Evolutionary conservation across 37 sponge, comb jelly and placozoan genomes (phyloP), one percentile per base, ranked within the genome.

Genomic region (Beroe ovata): DNA sequence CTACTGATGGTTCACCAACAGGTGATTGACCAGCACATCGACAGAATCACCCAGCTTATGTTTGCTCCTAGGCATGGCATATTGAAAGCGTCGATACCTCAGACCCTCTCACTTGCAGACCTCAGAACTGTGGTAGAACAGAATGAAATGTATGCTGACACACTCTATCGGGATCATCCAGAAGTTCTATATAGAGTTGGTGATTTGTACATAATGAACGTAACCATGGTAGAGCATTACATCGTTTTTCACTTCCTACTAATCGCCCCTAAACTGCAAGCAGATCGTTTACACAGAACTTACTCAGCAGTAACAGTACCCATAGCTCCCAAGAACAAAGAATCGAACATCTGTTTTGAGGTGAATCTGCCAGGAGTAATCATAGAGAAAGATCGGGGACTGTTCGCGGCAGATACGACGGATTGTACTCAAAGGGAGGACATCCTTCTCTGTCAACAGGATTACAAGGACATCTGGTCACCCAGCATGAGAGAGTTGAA

Each of bases 391-490:
- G 54, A 77, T 26, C 18, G 22, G 0, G 21, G 4, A 3, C 1
- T 42, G 11, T 38, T 26, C 3, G 41, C 47, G 14, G 84, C 54
- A 20, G 84, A 77, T 1, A 77, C 22, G 0, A 40, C 47, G 33
- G 54, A 77, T 23, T 77, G 84, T 29, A 23, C 3, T 4, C 18
- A 4, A 16, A 77, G 41, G 28, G 47, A 77, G 1, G 84, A 42
- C 28, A 16, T 77, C 3, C 39, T 77, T n/a, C 54, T 77, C 4
- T 77, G 84, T 23, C 84, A 77, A 20, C 84, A 77, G 54, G 84
- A 77, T 4, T 77, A 32, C 84, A 36, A 16, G 26, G 84, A 77
- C 29, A 4, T 11, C 2, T 77, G 26, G 14, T 77, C 84, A 3
- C 84, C 84, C 41, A 42, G 21, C 3, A 40, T 42, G 1, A 1